These are phyloP conservation scores for Aurelia sp. DNA, from an alignment of 30 jellyfish, hydroid and myxozoan species.

Conservation along the genomic window DNA sequence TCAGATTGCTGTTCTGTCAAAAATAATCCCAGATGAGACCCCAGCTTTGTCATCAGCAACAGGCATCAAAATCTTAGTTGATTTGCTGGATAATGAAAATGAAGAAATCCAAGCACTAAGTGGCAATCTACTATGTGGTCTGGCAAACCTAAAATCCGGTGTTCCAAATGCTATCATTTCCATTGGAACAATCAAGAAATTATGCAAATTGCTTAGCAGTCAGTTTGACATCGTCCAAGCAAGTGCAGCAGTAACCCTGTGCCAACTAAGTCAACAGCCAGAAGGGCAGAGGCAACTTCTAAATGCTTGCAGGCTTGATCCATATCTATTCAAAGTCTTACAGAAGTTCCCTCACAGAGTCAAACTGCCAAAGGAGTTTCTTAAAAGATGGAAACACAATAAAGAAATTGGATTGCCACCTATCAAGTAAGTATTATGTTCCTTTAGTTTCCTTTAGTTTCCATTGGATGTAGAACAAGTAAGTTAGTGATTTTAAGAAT, in stretches of 20 bases:
- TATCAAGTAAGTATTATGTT: constrained; percentile 17
- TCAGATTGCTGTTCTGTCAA: constrained; percentile 62
- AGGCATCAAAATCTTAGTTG: constrained; percentile 64
- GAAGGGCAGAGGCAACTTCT: constrained; percentile 65
- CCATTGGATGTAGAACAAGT: no score
- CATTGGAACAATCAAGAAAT: constrained; percentile 55
- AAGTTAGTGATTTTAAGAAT: no score
- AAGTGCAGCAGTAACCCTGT: constrained; percentile 58
- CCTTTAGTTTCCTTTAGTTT: no score
- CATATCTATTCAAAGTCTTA: constrained; percentile 52
- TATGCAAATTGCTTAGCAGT: constrained; percentile 44
- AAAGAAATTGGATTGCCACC: constrained; percentile 66
- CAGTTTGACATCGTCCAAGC: constrained; percentile 63
- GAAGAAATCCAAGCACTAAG: constrained; percentile 53
- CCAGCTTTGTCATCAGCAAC: constrained; percentile 73
- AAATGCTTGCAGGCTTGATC: constrained; percentile 65
- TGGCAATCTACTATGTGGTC: constrained; percentile 50
- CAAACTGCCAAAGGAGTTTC: constrained; percentile 46
- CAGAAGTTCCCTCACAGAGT: constrained; percentile 52
- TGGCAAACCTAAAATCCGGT: constrained; percentile 56
- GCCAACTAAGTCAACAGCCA: constrained; percentile 40
- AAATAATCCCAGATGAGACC: constrained; percentile 61
- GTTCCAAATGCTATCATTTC: constrained; percentile 71
- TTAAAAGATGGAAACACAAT: constrained; percentile 65
- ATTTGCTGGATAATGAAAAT: constrained; percentile 42